Conservation (phyloP, 2,113 vertebrate genomes). For the Eidolon helvum region DNA sequence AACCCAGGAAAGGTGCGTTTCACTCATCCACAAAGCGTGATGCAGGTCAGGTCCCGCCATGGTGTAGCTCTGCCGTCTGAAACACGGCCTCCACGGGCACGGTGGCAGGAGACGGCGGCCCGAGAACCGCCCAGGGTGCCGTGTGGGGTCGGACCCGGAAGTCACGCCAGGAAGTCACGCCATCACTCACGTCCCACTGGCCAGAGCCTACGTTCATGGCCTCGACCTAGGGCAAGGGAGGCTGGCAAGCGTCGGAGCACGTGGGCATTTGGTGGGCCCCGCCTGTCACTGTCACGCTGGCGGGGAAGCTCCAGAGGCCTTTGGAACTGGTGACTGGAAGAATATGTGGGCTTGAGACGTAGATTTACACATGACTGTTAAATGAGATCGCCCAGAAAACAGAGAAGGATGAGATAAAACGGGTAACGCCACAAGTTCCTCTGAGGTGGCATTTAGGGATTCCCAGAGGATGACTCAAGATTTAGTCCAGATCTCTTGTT, state of each 20-base stretch:
- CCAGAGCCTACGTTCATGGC: fast-evolving
- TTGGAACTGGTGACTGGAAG: neutral
- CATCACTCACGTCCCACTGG: fast-evolving
- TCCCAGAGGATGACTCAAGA: neutral
- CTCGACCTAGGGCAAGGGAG: neutral
- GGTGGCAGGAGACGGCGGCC: neutral
- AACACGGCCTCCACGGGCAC: neutral
- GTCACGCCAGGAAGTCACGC: fast-evolving
- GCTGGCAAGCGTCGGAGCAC: fast-evolving
- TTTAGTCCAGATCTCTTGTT: neutral
- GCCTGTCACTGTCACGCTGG: fast-evolving
- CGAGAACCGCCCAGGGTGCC: neutral
- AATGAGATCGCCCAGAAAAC: neutral
- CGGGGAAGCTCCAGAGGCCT: neutral
- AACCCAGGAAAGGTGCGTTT: neutral
- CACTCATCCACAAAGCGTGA: neutral
- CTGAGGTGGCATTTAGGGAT: neutral
- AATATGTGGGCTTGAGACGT: neutral
- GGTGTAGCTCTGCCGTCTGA: neutral
- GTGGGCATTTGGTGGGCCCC: fast-evolving
- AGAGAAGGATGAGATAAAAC: neutral
- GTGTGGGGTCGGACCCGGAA: fast-evolving
- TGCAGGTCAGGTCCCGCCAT: fast-evolving
- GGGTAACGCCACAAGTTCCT: neutral
- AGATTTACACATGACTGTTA: neutral